Conservation (phyloP, 1,140 invertebrate genomes). For the Dinoponera quadriceps region DNA sequence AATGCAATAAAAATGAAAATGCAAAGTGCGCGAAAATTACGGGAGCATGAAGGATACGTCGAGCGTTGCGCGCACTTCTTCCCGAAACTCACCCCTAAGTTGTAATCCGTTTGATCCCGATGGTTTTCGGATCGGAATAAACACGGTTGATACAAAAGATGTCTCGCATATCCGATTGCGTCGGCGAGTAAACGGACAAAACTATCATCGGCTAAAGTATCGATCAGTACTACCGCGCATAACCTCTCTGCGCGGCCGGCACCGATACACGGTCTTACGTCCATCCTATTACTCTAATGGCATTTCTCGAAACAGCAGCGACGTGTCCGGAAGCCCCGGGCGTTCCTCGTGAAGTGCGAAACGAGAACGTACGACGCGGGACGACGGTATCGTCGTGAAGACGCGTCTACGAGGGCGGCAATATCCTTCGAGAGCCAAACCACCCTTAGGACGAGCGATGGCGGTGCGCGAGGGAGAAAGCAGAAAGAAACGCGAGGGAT, state of each 20-base stretch:
- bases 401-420: constrained; percentile 29
- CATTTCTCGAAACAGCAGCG: constrained; percentile 31
- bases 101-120: neutral
- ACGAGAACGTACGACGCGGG: constrained; percentile 7
- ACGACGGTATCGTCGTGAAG: constrained; percentile 27
- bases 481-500: constrained; percentile 33
- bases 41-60: neutral
- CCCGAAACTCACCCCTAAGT: neutral
- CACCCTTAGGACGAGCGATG: constrained; percentile 36
- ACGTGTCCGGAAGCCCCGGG: constrained; percentile 14
- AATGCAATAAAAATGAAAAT: too few species aligned
- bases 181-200: neutral
- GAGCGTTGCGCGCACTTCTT: neutral
- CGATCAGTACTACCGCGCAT: constrained; percentile 13
- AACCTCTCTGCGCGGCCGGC: neutral
- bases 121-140: neutral
- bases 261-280: constrained; percentile 30
- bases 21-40: too few species aligned
- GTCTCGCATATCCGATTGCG: neutral
- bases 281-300: constrained; percentile 35
- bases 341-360: constrained; percentile 6
- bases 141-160: neutral
- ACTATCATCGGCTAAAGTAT: constrained; percentile 19
- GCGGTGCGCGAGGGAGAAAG: neutral
- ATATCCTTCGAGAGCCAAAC: constrained; percentile 57